These are phyloP conservation scores for Bellardia pandia DNA, from an alignment of 2,888 invertebrate species.

Conservation along the genomic window DNA sequence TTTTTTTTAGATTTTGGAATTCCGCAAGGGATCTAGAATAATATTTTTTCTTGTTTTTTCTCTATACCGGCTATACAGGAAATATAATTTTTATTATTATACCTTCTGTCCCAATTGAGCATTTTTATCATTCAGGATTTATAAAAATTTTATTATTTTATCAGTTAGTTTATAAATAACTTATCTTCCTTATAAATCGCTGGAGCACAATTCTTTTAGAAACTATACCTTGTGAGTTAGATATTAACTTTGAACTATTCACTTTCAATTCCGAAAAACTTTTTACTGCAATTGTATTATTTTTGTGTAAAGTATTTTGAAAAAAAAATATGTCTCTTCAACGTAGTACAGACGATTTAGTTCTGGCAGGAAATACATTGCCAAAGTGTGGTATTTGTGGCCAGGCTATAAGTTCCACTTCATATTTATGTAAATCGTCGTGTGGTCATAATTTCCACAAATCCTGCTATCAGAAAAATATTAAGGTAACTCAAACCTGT, in stretches of 20 bases:
- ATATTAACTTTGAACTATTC: no score
- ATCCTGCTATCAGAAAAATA: slow-evolving; percentile 11
- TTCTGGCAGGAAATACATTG: not conserved
- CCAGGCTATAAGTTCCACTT: not conserved
- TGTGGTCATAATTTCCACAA: slow-evolving; percentile 21
- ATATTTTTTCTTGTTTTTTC: no score
- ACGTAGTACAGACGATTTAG: not conserved
- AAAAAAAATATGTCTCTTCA: no score
- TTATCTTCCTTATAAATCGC: not conserved
- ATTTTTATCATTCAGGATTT: not conserved
- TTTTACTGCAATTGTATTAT: not conserved
- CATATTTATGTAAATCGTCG: not conserved
- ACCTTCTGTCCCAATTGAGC: no score
- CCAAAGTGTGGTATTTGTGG: not conserved
- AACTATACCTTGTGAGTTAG: not conserved
- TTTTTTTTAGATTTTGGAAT: no score
- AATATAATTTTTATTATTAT: no score
- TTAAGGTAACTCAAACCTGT: not conserved
- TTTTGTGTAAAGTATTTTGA: no score
- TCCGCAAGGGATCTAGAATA: no score
- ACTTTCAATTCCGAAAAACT: no score
- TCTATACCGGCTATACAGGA: no score
- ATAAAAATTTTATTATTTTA: not conserved
- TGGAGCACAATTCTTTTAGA: not conserved
- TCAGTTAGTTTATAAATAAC: not conserved